Base-by-base conservation (phyloP, 2,797 vertebrate species). In the Gobionotothen gibberifrons region DNA sequence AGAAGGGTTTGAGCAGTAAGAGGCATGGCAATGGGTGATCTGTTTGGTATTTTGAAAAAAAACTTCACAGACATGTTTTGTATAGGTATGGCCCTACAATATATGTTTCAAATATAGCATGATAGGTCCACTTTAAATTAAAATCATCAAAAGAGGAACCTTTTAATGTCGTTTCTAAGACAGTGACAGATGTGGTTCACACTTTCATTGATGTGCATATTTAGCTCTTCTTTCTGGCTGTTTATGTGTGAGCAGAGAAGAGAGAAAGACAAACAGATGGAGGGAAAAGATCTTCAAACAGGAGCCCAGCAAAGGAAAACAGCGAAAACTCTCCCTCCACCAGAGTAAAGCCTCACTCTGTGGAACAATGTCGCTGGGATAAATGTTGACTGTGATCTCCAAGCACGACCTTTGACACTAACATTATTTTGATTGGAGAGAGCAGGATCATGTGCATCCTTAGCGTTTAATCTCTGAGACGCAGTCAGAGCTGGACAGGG, bases 251-350 rank as follows among this genome's bases (percentile, higher is more conserved):
- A 87, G 81, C 70, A 54, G n/a, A 70, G 17, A 72, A 48, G 57
- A 81, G 66, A 71, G 66, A 70, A 65, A 75, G 57, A 48, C 76
- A 86, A 85, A 81, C 64, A 89, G 64, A 67, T 75, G 63, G 70
- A 82, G 55, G 89, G 85, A 86, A 91, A 91, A 48, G 80, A 76
- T 87, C 90, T 89, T 92, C 87, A 56, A 92, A 95, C 92, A 86
- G 86, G 87, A 90, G 90, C 89, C 92, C 82, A 88, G 81, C 85
- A 76, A 94, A 93, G 89, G 88, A 93, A 94, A 96, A 95, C 93
- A 94, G 91, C 80, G 82, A 53, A 79, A 86, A 88, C 90, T 90
- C 91, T 91, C 86, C 90, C 89, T 88, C 85, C 88, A 82, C 87
- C 73, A 16, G 83, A 88, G 89, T 17, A 72, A 86, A 87, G 79